A percentile compares a stretch with the other conserved stretches of the same genome.
phyloP scores from a whole-genome alignment of 1,140 invertebrate genomes.

The Copidosoma floridanum region DNA sequence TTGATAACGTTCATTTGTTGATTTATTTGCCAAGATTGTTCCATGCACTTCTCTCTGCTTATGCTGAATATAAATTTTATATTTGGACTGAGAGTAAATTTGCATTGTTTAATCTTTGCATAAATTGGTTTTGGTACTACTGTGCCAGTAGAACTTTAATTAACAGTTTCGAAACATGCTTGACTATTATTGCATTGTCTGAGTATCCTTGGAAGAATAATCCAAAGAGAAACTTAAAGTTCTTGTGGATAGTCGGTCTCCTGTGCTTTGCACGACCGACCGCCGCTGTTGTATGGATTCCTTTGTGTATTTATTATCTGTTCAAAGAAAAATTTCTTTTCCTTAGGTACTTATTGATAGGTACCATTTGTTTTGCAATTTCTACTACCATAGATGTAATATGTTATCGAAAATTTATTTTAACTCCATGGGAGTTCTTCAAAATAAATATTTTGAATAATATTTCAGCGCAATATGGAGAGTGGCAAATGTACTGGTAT shows the following conservation, averaged over 20 bases:
- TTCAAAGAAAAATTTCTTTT: conserved; percentile 25
- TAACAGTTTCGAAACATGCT: conserved; percentile 79
- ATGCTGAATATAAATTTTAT: conserved; percentile 75
- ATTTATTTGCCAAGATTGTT: conserved; percentile 68
- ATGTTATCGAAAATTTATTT: conserved; percentile 68
- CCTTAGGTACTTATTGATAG: conserved; percentile 30
- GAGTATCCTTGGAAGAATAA: conserved; percentile 73
- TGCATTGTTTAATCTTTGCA: conserved; percentile 64
- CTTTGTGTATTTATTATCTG: conserved; percentile 69
- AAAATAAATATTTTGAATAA: conserved; percentile 76
- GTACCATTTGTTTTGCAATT: conserved; percentile 40
- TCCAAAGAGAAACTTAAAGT: conserved; percentile 45
- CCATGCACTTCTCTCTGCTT: conserved; percentile 73
- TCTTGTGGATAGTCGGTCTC: conserved; percentile 71
- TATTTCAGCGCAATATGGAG: conserved; percentile 79
- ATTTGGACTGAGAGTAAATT: conserved; percentile 68
- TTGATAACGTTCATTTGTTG: conserved; percentile 40
- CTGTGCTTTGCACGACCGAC: conserved; percentile 77
- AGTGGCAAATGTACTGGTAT: conserved; percentile 79
- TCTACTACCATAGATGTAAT: conserved; percentile 70
- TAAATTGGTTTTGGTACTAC: conserved; percentile 88
- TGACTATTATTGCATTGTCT: conserved; percentile 77
- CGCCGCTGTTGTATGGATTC: conserved; percentile 77
- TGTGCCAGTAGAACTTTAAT: conserved; percentile 79
- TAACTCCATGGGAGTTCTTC: conserved; percentile 86